Base-by-base conservation (phyloP, 2,888 invertebrate species). In the Helicoverpa assulta region DNA sequence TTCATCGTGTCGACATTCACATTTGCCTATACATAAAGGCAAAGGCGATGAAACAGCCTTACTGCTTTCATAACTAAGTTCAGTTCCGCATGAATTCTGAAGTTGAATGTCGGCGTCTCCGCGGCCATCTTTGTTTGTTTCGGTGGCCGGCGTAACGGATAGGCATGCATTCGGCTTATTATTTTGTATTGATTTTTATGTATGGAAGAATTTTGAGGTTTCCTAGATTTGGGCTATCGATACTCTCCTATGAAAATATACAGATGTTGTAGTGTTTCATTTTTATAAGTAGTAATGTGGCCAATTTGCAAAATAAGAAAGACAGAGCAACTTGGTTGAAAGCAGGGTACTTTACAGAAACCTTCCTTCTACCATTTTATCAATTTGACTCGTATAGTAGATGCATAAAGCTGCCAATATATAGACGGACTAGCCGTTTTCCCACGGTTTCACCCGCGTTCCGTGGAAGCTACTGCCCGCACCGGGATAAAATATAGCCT, bases 1-100 rank as follows among this genome's bases (percentile, higher is more conserved):
- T 76, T 74, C 70, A 70, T 56, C 26, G 67, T 77, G 75, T 70
- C 84, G 85, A 82, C 85, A 83, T 86, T 80, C 77, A 82, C 73
- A 81, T 71, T 73, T 73, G 73, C 72, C 78, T 76, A 4, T 26
- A 26, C 26, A 83, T 81, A 71, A 70, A 66, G 56, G 57, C 29
- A 65, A 16, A 68, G 57, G 40, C 59, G 68, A 61, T 26, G 21
- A 43, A 29, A 67, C 81, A 74, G 71, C 85, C 84, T 86, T 89
- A 89, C 81, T 58, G 3, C 69, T 57, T 78, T 69, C 37, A 43
- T 0, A 47, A 74, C 82, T 88, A 81, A 85, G 89, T 79, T 79
- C 74, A 84, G 70, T 87, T 85, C 86, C 74, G 84, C 72, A 69
- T 76, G 59, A 65, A 71, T 70, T 68, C 70, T 4, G 55, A 73